phyloP scores from a whole-genome alignment of 1,140 invertebrate species.

The Leptopilina clavipes region DNA sequence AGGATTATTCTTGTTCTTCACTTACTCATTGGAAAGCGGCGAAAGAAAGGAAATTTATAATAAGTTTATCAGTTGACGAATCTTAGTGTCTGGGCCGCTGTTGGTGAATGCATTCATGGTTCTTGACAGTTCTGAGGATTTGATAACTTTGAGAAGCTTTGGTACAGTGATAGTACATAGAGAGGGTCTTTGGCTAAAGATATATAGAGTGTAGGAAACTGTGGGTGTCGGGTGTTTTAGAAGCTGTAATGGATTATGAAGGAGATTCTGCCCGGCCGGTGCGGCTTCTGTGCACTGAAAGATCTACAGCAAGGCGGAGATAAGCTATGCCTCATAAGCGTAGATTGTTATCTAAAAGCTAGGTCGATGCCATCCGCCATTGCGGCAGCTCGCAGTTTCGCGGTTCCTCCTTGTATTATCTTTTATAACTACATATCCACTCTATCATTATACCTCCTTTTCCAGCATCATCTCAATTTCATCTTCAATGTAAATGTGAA shows the following conservation, averaged over 20 bases:
- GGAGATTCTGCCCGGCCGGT: constrained; percentile 35
- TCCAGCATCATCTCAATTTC: not conserved
- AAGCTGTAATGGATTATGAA: constrained; percentile 45
- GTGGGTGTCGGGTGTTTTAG: constrained; percentile 34
- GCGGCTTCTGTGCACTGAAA: constrained; percentile 39
- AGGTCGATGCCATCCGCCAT: constrained; percentile 41
- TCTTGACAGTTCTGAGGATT: constrained; percentile 26
- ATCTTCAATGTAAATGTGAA: not conserved
- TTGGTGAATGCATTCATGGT: constrained; percentile 10
- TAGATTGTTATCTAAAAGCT: constrained; percentile 46
- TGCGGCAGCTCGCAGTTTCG: constrained; percentile 39
- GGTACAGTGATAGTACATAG: constrained; percentile 18
- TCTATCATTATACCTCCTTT: not conserved
- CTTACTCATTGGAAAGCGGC: no score
- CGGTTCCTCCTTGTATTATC: constrained; percentile 41
- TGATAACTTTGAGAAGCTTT: constrained; percentile 34
- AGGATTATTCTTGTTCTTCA: no score
- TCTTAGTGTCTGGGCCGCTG: not conserved
- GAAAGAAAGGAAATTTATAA: not conserved
- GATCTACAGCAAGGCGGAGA: constrained; percentile 44
- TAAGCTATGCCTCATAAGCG: constrained; percentile 46
- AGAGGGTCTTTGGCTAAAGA: no score
- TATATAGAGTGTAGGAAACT: not conserved
- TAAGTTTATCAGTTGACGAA: not conserved
- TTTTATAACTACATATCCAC: constrained; percentile 38